Percentiles rank a stretch among this genome's conserved stretches.
These are phyloP conservation scores for Pollenia griseotomentosa DNA, from an alignment of 2,888 invertebrate species.

Conservation along the genomic window DNA sequence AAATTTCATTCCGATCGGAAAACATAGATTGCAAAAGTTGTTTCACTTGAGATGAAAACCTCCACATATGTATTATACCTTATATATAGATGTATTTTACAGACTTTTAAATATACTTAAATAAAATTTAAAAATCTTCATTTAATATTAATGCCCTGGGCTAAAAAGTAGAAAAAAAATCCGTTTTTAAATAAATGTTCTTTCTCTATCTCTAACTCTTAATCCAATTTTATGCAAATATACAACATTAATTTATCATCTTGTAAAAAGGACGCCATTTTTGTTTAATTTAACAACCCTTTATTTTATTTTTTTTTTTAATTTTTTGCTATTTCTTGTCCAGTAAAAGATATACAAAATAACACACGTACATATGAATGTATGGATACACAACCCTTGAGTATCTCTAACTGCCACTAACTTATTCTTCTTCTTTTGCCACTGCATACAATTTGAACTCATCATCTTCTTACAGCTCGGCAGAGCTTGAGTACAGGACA, in stretches of 20 bases:
- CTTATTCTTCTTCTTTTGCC: slow-evolving; percentile 55
- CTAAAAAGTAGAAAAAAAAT: not conserved
- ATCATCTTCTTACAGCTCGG: slow-evolving; percentile 59
- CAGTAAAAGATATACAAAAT: slow-evolving; percentile 52
- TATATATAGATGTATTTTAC: no score
- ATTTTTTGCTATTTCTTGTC: slow-evolving; percentile 25
- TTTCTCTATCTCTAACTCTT: slow-evolving; percentile 60
- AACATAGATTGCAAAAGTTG: no score
- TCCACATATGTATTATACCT: no score
- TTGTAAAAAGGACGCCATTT: slow-evolving; percentile 72
- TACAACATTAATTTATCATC: slow-evolving; percentile 71
- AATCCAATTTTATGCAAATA: slow-evolving; percentile 71
- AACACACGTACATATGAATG: not conserved
- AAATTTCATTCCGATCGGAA: no score
- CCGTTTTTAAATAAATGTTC: slow-evolving; percentile 14
- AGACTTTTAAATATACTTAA: no score
- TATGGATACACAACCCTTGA: slow-evolving; percentile 53
- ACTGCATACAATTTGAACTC: slow-evolving; percentile 31
- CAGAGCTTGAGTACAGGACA: not conserved
- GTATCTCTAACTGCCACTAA: slow-evolving; percentile 51
- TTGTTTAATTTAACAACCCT: slow-evolving; percentile 71
- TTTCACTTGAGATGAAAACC: no score
- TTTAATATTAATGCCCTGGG: slow-evolving; percentile 21
- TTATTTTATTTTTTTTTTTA: slow-evolving; percentile 31
- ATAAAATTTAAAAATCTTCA: not conserved